Evolutionary conservation across 2,888 invertebrate genomes (phyloP).

Genomic region (Clepsis dumicolana): DNA sequence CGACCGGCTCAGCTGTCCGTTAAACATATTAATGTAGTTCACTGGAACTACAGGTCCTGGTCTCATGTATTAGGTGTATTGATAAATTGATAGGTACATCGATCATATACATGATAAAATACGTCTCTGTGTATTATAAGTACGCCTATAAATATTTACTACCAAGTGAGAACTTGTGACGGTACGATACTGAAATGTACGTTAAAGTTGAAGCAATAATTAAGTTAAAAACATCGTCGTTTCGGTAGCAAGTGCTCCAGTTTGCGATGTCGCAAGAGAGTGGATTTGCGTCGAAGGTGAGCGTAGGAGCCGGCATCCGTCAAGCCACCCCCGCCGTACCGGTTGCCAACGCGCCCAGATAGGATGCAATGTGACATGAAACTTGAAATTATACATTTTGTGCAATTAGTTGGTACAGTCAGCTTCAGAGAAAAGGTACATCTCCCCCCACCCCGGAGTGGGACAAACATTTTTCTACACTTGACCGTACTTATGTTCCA

Average conservation of each 20-base stretch:
- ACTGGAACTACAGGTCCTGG: too few species aligned
- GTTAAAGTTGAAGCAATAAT: conserved; percentile 67
- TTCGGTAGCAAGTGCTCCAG: conserved; percentile 75
- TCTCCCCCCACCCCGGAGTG: too few species aligned
- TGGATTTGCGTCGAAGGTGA: conserved; percentile 72
- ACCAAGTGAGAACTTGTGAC: conserved; percentile 26
- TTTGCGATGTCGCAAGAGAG: conserved; percentile 74
- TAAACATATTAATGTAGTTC: conserved; percentile 19
- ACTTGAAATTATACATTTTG: conserved; percentile 1
- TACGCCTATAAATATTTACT: conserved; percentile 38
- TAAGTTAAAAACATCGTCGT: conserved; percentile 66
- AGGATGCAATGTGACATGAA: conserved; percentile 27
- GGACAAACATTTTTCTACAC: too few species aligned
- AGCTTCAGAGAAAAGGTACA: too few species aligned
- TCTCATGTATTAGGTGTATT: conserved; percentile 4
- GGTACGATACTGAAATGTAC: conserved; percentile 49
- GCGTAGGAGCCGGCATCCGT: conserved; percentile 77
- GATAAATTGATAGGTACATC: conserved; percentile 19
- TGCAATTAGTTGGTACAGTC: neutral
- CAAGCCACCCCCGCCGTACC: conserved; percentile 67
- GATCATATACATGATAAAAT: conserved; percentile 15
- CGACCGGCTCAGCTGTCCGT: too few species aligned
- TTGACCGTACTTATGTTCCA: neutral
- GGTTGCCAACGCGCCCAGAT: conserved; percentile 47
- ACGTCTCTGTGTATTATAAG: conserved; percentile 4